Evolutionary conservation across 2,888 invertebrate species (phyloP).

Genomic region (Argyresthia goedartella): DNA sequence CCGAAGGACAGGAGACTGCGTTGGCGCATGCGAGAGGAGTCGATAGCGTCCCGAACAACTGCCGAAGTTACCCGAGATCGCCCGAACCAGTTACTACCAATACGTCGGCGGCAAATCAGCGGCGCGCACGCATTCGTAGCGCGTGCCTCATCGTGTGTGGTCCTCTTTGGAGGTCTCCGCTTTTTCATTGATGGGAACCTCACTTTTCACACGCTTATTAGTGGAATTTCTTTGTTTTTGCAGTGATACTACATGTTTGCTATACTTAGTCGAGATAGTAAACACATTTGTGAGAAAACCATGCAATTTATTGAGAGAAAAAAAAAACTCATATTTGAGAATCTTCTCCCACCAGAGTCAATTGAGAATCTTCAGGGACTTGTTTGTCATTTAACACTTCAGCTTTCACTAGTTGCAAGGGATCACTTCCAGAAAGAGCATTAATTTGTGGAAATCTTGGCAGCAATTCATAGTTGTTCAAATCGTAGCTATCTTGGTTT

Average conservation of each 20-base stretch:
- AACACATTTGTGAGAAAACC: too few relatives aligned
- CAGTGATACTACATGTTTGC: too few relatives aligned
- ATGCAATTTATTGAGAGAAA: not conserved
- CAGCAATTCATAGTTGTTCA: constrained; percentile 40
- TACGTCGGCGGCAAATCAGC: constrained; percentile 48
- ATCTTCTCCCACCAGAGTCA: too few relatives aligned
- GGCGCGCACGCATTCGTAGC: constrained; percentile 71
- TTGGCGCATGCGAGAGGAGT: constrained; percentile 29
- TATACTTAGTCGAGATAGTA: too few relatives aligned
- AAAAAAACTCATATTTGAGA: not conserved
- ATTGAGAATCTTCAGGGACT: not conserved
- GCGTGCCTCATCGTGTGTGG: constrained; percentile 84
- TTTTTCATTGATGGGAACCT: constrained; percentile 59
- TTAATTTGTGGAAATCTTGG: constrained; percentile 44
- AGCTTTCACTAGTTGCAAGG: constrained; percentile 13
- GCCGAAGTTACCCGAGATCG: constrained; percentile 52
- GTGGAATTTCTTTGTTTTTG: not conserved
- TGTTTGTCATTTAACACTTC: constrained; percentile 17
- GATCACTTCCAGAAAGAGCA: constrained; percentile 27
- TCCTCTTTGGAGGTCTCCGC: constrained; percentile 70
- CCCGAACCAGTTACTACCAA: constrained; percentile 50
- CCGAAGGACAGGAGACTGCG: constrained; percentile 22
- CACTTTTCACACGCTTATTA: constrained; percentile 54
- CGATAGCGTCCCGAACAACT: constrained; percentile 35
- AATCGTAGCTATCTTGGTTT: constrained; percentile 30